Evolutionary conservation across 1,140 invertebrate genomes (phyloP).

Genomic region (Dreissena polymorpha): DNA sequence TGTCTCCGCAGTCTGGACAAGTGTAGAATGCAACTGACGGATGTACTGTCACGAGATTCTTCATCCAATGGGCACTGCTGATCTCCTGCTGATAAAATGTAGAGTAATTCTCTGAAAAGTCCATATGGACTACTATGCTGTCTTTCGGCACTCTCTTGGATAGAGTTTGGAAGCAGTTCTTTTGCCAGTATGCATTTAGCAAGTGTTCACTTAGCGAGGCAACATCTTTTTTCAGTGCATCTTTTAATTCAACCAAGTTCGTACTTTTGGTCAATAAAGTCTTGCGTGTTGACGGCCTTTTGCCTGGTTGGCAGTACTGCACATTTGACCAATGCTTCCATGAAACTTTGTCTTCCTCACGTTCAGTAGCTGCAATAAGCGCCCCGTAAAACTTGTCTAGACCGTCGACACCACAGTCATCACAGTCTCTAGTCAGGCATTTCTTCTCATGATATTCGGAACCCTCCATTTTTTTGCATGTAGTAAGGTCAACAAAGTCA

Average conservation of each 20-base stretch:
- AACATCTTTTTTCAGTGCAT: not conserved
- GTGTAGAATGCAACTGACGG: conserved; percentile 30
- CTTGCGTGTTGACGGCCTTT: not conserved
- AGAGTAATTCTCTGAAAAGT: conserved; percentile 48
- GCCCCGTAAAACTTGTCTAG: not conserved
- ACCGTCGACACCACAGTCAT: not conserved
- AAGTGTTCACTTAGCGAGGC: not conserved
- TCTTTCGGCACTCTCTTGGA: not conserved
- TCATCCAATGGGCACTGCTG: conserved; percentile 34
- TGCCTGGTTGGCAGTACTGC: not conserved
- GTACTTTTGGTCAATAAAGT: not conserved
- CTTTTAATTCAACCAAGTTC: not conserved
- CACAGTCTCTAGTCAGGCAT: not conserved
- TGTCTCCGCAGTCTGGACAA: not conserved
- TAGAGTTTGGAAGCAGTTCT: not conserved
- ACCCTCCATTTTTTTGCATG: not conserved
- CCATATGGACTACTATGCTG: not conserved
- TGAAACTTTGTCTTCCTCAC: not conserved
- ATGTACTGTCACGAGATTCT: conserved; percentile 36
- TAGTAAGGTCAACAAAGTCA: not conserved
- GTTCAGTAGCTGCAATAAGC: not conserved
- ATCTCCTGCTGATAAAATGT: conserved; percentile 41
- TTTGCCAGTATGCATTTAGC: not conserved
- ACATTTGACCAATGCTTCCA: conserved; percentile 1
- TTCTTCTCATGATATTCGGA: not conserved